Base-by-base conservation (phyloP, 2,113 vertebrate genomes). In the Ceuthmochares aereus region DNA sequence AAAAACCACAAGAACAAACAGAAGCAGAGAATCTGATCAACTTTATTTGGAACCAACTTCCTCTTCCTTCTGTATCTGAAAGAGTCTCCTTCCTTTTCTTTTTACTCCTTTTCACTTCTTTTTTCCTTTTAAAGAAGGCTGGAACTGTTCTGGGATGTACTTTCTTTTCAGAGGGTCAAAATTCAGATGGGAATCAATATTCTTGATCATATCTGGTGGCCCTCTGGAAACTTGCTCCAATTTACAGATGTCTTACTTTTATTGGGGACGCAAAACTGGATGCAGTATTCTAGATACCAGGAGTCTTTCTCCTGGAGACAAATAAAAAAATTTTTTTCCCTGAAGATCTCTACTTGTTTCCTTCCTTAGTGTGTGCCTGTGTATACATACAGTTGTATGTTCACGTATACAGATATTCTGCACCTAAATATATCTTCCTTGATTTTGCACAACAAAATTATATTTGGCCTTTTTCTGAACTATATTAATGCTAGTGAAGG, bases 1-100 rank as follows among this genome's bases (percentile, higher is more conserved):
- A 86, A 94, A 89, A 84, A n/a, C n/a, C 56, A 84, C 26, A 88
- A 90, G 62, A 94, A 66, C 27, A 84, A 96, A 88, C 4, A 91
- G 32, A 95, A 45, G 62, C 21, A 91, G 45, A 79, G 64, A 95
- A 95, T n/a, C 36, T 89, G 84, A 20, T 36, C 36, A 66, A 59
- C 37, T 89, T 77, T 64, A 92, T 87, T 91, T 7, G 12, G 10
- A 95, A 76, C 43, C 67, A 96, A 86, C 29, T 91, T 58, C 82
- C 74, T 77, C 37, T 64, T 60, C 55, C 14, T 93, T 56, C 75
- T 60, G 25, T 51, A 49, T 55, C 9, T 78, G 51, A 90, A 67
- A 13, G 87, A 64, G 26, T 69, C 26, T 83, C 90, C 49, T 47
- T 74, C 54, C 29, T 86, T 84, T 92, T 58, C 12, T 70, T 59